Percentiles rank a stretch among this genome's conserved stretches.
These are phyloP conservation scores for Sialis lutaria DNA, from an alignment of 2,888 invertebrate species.

Conservation along the genomic window DNA sequence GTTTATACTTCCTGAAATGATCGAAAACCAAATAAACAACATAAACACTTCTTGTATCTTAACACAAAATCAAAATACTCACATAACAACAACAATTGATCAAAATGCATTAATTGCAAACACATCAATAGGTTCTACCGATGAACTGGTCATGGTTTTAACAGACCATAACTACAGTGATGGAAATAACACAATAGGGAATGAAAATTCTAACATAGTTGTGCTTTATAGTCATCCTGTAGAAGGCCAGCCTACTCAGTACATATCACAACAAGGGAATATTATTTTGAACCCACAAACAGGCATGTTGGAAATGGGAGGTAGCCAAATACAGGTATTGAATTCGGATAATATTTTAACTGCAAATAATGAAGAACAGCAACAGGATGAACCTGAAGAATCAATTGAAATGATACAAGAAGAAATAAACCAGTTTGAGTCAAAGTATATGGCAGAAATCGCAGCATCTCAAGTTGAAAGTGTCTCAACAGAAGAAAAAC, in stretches of 20 bases:
- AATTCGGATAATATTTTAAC: slow-evolving; percentile 2
- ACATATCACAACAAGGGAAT: slow-evolving; percentile 26
- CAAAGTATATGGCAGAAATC: slow-evolving; percentile 6
- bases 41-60: slow-evolving; percentile 13
- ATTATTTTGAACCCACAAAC: slow-evolving; percentile 25
- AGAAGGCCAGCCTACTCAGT: slow-evolving; percentile 35
- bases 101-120: slow-evolving; percentile 15
- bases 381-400: slow-evolving; percentile 18
- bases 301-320: slow-evolving; percentile 12
- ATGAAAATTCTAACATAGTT: slow-evolving; percentile 41
- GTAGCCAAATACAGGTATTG: slow-evolving; percentile 3
- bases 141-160: slow-evolving; percentile 43
- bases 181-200: slow-evolving; percentile 27
- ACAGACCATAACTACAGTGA: slow-evolving; percentile 39
- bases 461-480: not conserved
- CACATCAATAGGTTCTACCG: slow-evolving; percentile 20
- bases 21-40: slow-evolving; percentile 17
- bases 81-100: slow-evolving; percentile 11
- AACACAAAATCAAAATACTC: slow-evolving; percentile 20
- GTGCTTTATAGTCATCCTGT: slow-evolving; percentile 44
- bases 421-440: slow-evolving; percentile 19
- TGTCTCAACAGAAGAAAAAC: slow-evolving; percentile 2
- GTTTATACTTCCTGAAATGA: slow-evolving; percentile 24
- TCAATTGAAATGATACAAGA: slow-evolving; percentile 26
- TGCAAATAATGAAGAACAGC: not conserved